Evolutionary conservation across 2,797 vertebrate species (phyloP).

Genomic region (Botia kubotai): DNA sequence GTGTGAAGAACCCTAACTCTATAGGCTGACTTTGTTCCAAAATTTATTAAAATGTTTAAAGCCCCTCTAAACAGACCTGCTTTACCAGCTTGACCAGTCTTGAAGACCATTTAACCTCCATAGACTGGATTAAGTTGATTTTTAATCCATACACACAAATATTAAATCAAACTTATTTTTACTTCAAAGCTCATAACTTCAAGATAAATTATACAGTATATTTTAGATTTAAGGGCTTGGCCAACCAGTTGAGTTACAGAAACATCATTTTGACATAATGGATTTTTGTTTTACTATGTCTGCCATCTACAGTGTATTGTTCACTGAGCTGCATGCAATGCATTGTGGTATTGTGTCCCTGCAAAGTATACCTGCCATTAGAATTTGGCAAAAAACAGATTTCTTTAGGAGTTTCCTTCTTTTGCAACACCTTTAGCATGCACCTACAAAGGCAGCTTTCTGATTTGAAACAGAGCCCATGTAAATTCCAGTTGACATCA

Average conservation of each 20-base stretch:
- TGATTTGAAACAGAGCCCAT: not conserved
- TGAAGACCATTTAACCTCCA: no score
- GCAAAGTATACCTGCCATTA: not conserved
- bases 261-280: no score
- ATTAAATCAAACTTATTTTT: not conserved
- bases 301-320: no score
- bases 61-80: not conserved
- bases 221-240: no score
- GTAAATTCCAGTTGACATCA: slow-evolving; percentile 13
- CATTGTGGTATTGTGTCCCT: slow-evolving; percentile 10
- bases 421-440: not conserved
- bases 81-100: not conserved
- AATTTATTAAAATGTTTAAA: not conserved
- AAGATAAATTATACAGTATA: no score
- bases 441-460: not conserved
- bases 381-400: slow-evolving; percentile 12
- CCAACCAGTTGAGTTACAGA: not conserved
- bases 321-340: no score
- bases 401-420: not conserved
- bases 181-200: no score
- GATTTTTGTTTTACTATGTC: no score
- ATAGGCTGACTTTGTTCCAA: not conserved
- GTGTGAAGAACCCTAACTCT: not conserved
- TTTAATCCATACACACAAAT: not conserved
- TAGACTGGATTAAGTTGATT: not conserved